Conservation (phyloP, 2,797 vertebrate genomes). For the Ambastaia sidthimunki region DNA sequence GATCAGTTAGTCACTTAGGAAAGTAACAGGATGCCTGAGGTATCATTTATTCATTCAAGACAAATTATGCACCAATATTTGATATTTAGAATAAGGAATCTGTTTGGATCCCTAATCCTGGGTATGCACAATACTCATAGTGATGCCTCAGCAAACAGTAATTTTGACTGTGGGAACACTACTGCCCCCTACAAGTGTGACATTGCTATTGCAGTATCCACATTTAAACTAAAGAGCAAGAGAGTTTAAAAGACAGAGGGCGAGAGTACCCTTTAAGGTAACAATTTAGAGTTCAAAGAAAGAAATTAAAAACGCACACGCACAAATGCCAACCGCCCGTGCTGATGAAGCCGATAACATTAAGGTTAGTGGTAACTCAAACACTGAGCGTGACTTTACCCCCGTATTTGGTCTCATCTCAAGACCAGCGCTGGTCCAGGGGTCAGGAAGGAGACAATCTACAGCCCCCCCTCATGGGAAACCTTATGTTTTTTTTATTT, state of each 20-base stretch:
- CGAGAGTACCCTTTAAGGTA: neutral
- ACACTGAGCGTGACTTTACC: conserved; percentile 29
- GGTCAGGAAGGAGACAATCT: conserved; percentile 48
- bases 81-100: neutral
- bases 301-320: conserved; percentile 9
- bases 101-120: neutral
- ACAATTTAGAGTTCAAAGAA: conserved; percentile 18
- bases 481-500: conserved; percentile 39
- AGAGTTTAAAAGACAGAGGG: neutral
- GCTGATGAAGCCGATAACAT: conserved; percentile 21
- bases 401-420: conserved; percentile 33
- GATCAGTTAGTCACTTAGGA: no score
- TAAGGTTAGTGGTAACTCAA: conserved; percentile 37
- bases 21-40: neutral
- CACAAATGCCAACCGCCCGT: conserved; percentile 7
- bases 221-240: neutral
- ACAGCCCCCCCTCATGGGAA: conserved; percentile 32
- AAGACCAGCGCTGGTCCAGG: conserved; percentile 25
- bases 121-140: neutral
- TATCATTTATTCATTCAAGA: neutral
- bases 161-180: neutral
- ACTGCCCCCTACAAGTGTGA: conserved; percentile 9
- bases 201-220: neutral
- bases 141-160: neutral
- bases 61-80: neutral